Percentiles rank a stretch among this genome's conserved stretches.
These are phyloP conservation scores for Akabosia matsudoensis DNA, from an alignment of 1,140 invertebrate genomes.

Conservation along the genomic window DNA sequence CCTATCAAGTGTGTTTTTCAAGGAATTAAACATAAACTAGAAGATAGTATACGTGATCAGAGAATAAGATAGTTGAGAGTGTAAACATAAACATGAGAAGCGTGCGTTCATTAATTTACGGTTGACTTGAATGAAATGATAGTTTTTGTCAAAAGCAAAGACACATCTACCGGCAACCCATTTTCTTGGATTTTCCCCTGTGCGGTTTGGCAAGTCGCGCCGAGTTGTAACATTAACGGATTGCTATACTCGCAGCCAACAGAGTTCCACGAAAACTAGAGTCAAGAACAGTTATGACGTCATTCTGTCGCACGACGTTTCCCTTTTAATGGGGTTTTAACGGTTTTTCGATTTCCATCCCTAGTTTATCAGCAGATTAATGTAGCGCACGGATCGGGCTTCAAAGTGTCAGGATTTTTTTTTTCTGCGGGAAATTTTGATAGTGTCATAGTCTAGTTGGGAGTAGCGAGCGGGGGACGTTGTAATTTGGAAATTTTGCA, in stretches of 20 bases:
- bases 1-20: neutral
- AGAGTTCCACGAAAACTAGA: neutral
- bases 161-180: neutral
- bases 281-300: conserved; percentile 15
- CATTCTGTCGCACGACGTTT: neutral
- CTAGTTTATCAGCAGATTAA: too few species aligned
- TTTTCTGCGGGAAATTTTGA: neutral
- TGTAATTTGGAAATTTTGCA: neutral
- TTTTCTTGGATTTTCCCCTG: conserved; percentile 11
- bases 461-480: neutral
- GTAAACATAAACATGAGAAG: neutral
- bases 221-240: neutral
- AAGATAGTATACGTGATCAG: neutral
- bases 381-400: too few species aligned
- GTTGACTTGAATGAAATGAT: neutral
- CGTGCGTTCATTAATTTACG: neutral
- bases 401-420: too few species aligned
- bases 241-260: neutral
- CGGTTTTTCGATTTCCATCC: too few species aligned
- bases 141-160: neutral
- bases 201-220: neutral
- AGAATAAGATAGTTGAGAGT: neutral
- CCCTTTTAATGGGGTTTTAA: too few species aligned
- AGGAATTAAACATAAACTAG: neutral
- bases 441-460: conserved; percentile 9